Conservation (phyloP, 2,113 vertebrate species). For the Chaetops frenatus region DNA sequence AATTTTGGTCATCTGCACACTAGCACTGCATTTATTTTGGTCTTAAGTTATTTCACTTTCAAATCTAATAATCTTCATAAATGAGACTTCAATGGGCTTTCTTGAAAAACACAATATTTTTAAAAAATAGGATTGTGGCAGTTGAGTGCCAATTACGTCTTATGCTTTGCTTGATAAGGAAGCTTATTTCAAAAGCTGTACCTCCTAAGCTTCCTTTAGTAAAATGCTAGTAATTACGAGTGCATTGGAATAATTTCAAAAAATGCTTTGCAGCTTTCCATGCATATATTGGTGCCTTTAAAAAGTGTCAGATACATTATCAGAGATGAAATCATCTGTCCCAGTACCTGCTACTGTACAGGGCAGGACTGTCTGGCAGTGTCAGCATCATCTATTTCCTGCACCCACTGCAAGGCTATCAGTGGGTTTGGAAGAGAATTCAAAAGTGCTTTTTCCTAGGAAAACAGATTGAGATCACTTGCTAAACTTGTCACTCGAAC, state of each 20-base stretch:
- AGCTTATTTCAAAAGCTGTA: neutral
- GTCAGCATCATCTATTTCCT: neutral
- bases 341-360: neutral
- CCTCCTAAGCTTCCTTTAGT: neutral
- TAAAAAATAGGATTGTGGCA: neutral
- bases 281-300: neutral
- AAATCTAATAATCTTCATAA: neutral
- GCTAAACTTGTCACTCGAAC: neutral
- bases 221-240: neutral
- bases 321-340: neutral
- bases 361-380: neutral
- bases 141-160: neutral
- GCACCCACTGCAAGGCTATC: neutral
- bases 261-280: neutral
- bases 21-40: neutral
- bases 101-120: neutral
- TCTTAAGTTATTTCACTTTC: neutral
- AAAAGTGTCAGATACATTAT: neutral
- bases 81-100: neutral
- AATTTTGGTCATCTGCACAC: neutral
- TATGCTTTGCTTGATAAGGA: neutral
- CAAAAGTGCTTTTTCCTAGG: neutral
- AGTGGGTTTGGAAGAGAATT: neutral
- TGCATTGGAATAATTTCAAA: neutral
- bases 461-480: neutral